Conservation (phyloP, 2,888 invertebrate species). For the Nipponacmea schrenckii region DNA sequence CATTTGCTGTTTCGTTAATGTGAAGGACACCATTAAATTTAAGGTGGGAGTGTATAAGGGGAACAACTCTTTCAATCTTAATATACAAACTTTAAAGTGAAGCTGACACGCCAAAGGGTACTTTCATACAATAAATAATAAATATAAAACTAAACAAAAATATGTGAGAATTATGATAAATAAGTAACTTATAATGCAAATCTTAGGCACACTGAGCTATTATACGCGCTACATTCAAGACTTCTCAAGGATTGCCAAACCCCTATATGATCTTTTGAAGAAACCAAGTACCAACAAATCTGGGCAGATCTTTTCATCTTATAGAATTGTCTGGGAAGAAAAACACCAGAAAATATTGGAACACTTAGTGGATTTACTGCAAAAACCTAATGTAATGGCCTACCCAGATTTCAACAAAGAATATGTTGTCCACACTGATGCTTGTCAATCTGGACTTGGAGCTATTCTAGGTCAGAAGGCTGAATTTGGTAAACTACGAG, state of each 20-base stretch:
- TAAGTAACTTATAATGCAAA: too few relatives aligned
- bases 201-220: neutral
- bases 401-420: slow-evolving; percentile 11
- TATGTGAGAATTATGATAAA: too few relatives aligned
- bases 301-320: neutral
- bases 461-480: slow-evolving; percentile 18
- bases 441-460: slow-evolving; percentile 18
- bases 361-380: neutral
- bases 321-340: slow-evolving; percentile 6
- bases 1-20: too few relatives aligned
- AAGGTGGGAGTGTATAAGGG: too few relatives aligned
- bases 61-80: too few relatives aligned
- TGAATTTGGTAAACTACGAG: slow-evolving; percentile 18
- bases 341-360: slow-evolving; percentile 12
- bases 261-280: neutral
- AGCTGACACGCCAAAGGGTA: too few relatives aligned
- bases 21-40: too few relatives aligned
- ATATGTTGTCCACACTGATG: slow-evolving; percentile 22
- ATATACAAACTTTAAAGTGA: too few relatives aligned
- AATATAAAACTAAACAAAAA: too few relatives aligned
- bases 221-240: neutral
- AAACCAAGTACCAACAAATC: too few relatives aligned
- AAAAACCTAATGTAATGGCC: neutral
- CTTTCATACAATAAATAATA: too few relatives aligned
- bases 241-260: neutral